phyloP scores from a whole-genome alignment of 2,888 invertebrate genomes.

The Zygothrica quintamaculata region DNA sequence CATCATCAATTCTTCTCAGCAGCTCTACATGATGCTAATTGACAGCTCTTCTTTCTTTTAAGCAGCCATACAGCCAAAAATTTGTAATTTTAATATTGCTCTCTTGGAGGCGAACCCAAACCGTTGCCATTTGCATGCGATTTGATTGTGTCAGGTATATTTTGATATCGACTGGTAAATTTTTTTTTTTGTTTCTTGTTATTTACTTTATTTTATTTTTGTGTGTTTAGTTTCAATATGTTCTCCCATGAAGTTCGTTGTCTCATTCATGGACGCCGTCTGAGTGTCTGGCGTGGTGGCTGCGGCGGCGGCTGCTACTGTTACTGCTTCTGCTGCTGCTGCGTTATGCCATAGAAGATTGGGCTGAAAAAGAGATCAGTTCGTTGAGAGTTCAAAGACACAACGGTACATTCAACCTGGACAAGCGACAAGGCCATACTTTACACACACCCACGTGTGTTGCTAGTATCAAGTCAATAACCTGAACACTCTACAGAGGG shows the following conservation, averaged over 20 bases:
- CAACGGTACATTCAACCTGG: slow-evolving; percentile 77
- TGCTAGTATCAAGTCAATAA: slow-evolving; percentile 57
- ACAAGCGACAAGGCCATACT: slow-evolving; percentile 70
- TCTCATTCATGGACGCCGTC: slow-evolving; percentile 77
- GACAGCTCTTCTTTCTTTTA: slow-evolving; percentile 58
- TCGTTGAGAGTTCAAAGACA: slow-evolving; percentile 68
- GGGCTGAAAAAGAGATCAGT: slow-evolving; percentile 13
- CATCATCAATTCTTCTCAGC: slow-evolving; percentile 35
- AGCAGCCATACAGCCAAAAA: slow-evolving; percentile 46
- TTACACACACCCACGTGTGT: slow-evolving; percentile 65
- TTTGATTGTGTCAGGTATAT: slow-evolving; percentile 78
- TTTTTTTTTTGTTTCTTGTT: slow-evolving; percentile 42
- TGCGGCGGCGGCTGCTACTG: slow-evolving; percentile 30
- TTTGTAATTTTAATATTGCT: slow-evolving; percentile 71
- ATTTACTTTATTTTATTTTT: slow-evolving; percentile 8
- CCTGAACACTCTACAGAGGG: slow-evolving; percentile 47
- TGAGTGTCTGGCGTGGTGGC: slow-evolving; percentile 72
- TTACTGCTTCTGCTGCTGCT: slow-evolving; percentile 18
- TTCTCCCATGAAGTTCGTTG: slow-evolving; percentile 65
- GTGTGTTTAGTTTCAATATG: slow-evolving; percentile 18
- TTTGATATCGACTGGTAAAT: slow-evolving; percentile 62
- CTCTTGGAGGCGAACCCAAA: slow-evolving; percentile 28
- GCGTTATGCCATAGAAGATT: slow-evolving; percentile 70
- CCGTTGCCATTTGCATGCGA: slow-evolving; percentile 62
- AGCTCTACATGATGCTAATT: slow-evolving; percentile 66